phyloP scores from a whole-genome alignment of 1,140 invertebrate genomes.

The Tribolium castaneum region DNA sequence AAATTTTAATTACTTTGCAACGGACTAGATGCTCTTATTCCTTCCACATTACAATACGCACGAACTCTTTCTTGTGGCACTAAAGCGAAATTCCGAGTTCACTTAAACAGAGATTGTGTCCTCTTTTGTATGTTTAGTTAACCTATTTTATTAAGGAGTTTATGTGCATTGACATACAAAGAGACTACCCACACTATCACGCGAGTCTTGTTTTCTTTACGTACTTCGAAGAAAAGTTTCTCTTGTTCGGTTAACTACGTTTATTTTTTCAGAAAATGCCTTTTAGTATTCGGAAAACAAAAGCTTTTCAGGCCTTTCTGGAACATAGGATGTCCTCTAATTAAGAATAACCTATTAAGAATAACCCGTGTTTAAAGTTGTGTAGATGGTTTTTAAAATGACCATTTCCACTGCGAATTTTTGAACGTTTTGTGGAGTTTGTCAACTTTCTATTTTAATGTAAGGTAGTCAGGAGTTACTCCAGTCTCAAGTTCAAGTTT shows the following conservation, averaged over 20 bases:
- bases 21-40: background rate
- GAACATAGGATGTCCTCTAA: no score
- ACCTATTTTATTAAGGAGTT: background rate
- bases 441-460: no score
- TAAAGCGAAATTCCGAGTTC: background rate
- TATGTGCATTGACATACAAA: background rate
- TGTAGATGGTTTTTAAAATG: no score
- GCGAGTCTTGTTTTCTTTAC: background rate
- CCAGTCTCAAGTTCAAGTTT: no score
- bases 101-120: background rate
- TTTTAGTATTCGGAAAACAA: no score
- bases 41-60: background rate
- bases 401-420: no score
- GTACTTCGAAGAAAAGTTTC: background rate
- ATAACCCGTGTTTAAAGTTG: no score
- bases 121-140: background rate
- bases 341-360: no score
- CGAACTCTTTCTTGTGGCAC: background rate
- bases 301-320: no score
- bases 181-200: background rate
- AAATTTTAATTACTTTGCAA: background rate
- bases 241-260: background rate
- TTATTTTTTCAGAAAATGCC: background rate
- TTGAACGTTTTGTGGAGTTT: no score
- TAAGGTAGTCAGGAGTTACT: no score